Evolutionary conservation across 2,888 invertebrate genomes (phyloP).

Genomic region (Hirtodrosophila cameraria): DNA sequence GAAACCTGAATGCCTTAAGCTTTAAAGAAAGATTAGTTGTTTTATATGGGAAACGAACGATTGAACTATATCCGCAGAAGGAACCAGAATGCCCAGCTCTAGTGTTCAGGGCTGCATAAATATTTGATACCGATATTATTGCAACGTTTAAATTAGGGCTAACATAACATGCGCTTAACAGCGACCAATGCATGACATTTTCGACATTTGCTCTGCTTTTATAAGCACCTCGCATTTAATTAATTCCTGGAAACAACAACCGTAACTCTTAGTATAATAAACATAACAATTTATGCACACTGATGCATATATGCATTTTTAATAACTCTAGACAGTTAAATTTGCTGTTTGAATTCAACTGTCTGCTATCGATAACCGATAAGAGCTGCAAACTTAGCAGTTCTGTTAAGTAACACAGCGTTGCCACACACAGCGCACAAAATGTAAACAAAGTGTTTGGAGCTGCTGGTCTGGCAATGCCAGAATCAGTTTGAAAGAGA

Average conservation of each 20-base stretch:
- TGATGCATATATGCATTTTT: neutral
- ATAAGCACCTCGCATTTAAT: neutral
- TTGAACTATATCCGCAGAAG: too few relatives aligned
- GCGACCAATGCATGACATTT: neutral
- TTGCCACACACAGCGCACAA: constrained; percentile 35
- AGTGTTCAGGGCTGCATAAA: neutral
- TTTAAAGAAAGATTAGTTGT: too few relatives aligned
- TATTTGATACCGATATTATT: too few relatives aligned
- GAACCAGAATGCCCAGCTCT: too few relatives aligned
- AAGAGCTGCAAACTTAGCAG: constrained; percentile 6
- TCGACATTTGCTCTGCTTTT: neutral
- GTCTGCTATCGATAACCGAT: constrained; percentile 4
- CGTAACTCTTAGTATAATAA: too few relatives aligned
- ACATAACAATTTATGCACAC: too few relatives aligned
- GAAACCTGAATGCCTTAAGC: too few relatives aligned
- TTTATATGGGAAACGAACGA: too few relatives aligned
- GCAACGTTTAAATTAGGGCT: too few relatives aligned
- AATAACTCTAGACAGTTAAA: too few relatives aligned
- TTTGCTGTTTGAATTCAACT: constrained; percentile 9
- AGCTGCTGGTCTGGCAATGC: constrained; percentile 50
- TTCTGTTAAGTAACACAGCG: constrained; percentile 28
- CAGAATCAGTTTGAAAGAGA: constrained; percentile 67
- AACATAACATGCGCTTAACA: constrained; percentile 5
- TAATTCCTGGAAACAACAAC: neutral
- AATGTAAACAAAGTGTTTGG: constrained; percentile 53